Evolutionary conservation across 2,888 invertebrate genomes (phyloP), one percentile per base, ranked within the genome.

Genomic region (Pyralis farinalis): DNA sequence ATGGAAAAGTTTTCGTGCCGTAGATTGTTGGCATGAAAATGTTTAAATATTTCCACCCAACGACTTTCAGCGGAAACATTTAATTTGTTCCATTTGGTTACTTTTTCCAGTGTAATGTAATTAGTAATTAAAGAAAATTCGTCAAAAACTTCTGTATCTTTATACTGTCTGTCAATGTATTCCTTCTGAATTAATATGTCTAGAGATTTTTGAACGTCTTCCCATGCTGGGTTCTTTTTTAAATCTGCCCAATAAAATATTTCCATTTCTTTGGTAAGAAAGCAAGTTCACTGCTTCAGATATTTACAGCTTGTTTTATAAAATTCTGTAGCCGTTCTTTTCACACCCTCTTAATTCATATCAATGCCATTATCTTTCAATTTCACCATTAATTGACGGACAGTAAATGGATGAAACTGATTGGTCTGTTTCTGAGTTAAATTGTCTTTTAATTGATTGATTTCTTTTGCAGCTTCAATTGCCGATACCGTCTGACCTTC

Each of bases 221-320:
- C 40, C 45, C 42, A 45, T 45, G 37, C 10, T 20, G 45, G 39
- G 29, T 39, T 33, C 8, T 45, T 59, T 57, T 28, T 53, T 47
- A 47, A 50, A 49, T 47, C 40, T 47, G 53, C 54, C 58, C 63
- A 63, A 46, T 56, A 43, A 62, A 59, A 63, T 48, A 56, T 51
- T 33, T 56, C 50, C 42, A 61, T 37, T 56, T 63, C 46, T 49
- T 43, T 53, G 42, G 36, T 53, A 52, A 56, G 41, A 43, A 45
- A 48, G 36, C 37, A 42, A 55, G 50, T 58, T 50, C 53, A 51
- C 43, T 53, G 50, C 20, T 53, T 56, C 53, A 65, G 43, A 49
- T 59, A 63, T 63, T 64, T 55, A 44, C 46, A 34, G 47, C 53
- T 62, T 53, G 62, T 53, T 53, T 54, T 50, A 52, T 60, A 51